phyloP scores from a whole-genome alignment of 2,797 vertebrate genomes.

The Euthynnus affinis region DNA sequence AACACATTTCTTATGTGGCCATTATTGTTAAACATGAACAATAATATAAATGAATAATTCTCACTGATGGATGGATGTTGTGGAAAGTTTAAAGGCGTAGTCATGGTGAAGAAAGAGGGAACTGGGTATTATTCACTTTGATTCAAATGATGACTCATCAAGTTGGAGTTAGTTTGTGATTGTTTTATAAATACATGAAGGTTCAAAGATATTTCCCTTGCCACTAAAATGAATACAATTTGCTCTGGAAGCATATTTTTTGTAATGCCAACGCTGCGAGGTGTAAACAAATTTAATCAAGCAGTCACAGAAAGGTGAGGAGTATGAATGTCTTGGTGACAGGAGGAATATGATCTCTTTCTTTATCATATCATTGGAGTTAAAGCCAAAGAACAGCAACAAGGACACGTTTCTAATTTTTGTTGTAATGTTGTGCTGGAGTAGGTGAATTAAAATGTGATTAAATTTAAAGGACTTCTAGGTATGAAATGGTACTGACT shows the following conservation, averaged over 20 bases:
- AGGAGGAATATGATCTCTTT: slow-evolving; percentile 21
- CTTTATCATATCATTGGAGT: slow-evolving; percentile 5
- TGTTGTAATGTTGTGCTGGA: not conserved
- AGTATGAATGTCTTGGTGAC: not conserved
- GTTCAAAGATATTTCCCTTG: slow-evolving; percentile 19
- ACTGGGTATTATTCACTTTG: not conserved
- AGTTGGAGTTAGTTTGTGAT: slow-evolving; percentile 12
- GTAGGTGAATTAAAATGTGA: not conserved
- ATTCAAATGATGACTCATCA: slow-evolving; percentile 30
- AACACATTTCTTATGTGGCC: not conserved
- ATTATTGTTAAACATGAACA: not conserved
- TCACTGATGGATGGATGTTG: not conserved
- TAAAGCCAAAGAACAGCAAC: not conserved
- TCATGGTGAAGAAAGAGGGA: not conserved
- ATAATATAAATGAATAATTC: not conserved
- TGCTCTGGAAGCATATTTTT: slow-evolving; percentile 24
- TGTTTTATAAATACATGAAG: slow-evolving; percentile 12
- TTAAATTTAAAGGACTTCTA: not conserved
- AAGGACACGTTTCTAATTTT: not conserved
- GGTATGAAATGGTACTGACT: not conserved
- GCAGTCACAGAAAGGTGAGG: slow-evolving; percentile 11
- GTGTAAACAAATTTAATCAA: slow-evolving; percentile 38
- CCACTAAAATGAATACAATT: slow-evolving; percentile 15
- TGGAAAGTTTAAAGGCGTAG: not conserved
- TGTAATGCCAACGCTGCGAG: not conserved